Evolutionary conservation across 2,797 vertebrate species (phyloP).

Genomic region (Anolis apletophallus): DNA sequence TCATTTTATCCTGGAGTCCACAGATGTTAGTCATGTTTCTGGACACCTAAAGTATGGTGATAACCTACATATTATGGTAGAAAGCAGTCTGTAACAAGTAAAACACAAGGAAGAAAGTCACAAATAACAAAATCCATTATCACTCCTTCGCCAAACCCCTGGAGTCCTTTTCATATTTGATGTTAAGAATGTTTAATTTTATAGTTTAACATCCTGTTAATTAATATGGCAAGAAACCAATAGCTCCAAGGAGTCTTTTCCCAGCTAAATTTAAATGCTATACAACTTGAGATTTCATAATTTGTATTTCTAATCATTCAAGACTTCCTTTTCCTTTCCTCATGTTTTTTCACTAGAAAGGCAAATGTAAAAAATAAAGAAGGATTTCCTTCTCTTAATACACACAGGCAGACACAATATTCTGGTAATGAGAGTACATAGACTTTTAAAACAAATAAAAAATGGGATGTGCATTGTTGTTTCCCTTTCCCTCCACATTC

Average conservation of each 20-base stretch:
- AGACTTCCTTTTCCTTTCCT: conserved; percentile 8
- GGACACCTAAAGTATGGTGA: not conserved
- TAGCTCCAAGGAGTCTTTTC: not conserved
- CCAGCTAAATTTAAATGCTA: conserved; percentile 7
- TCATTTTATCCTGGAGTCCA: not conserved
- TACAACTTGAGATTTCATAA: not conserved
- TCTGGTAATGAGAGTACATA: not conserved
- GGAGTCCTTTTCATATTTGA: conserved; percentile 39
- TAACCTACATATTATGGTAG: not conserved
- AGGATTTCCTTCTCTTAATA: not conserved
- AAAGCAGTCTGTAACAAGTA: conserved; percentile 47
- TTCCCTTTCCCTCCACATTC: not conserved
- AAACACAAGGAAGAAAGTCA: conserved; percentile 51
- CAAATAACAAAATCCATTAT: conserved; percentile 49
- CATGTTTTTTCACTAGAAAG: not conserved
- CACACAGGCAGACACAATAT: too few relatives aligned
- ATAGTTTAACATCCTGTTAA: conserved; percentile 42
- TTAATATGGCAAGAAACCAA: conserved; percentile 19
- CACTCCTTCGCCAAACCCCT: conserved; percentile 38
- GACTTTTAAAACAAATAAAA: not conserved
- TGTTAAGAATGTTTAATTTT: conserved; percentile 33
- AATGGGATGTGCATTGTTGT: not conserved
- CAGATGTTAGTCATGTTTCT: not conserved
- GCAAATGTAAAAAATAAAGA: not conserved
- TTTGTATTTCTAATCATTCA: not conserved